Evolutionary conservation across 2,888 invertebrate species (phyloP).

Genomic region (Dicyrtomina minuta): DNA sequence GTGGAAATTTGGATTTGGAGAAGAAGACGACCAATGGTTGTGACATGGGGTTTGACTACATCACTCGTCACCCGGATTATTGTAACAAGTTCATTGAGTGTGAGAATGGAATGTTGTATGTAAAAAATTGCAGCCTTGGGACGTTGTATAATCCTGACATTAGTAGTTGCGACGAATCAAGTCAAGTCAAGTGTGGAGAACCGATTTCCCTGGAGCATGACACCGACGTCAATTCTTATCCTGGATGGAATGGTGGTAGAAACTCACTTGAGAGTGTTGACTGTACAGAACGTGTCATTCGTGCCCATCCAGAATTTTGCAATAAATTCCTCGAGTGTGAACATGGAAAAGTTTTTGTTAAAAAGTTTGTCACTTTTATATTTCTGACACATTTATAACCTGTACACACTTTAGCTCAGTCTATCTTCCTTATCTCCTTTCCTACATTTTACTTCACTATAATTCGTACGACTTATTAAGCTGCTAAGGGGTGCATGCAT

Average conservation of each 20-base stretch:
- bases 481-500: too few species aligned
- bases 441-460: background rate
- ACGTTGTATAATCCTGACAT: constrained; percentile 43
- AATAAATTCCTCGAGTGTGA: constrained; percentile 51
- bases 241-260: background rate
- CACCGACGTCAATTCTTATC: constrained; percentile 39
- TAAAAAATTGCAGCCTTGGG: constrained; percentile 47
- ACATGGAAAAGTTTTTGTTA: constrained; percentile 35
- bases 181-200: constrained; percentile 42
- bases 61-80: constrained; percentile 41
- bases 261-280: background rate
- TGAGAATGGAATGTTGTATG: constrained; percentile 37
- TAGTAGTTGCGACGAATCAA: constrained; percentile 41
- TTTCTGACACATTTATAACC: too few species aligned
- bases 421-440: background rate
- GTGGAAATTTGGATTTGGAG: constrained; percentile 41
- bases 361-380: constrained; percentile 31
- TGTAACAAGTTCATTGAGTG: constrained; percentile 52
- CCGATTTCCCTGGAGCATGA: constrained; percentile 50
- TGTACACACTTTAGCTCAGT: background rate
- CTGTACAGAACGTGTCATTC: background rate
- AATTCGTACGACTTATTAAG: too few species aligned
- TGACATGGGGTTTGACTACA: background rate
- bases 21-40: constrained; percentile 46
- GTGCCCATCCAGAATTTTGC: constrained; percentile 46